Evolutionary conservation across 2,113 vertebrate species (phyloP).

Genomic region (Coturnix japonica): DNA sequence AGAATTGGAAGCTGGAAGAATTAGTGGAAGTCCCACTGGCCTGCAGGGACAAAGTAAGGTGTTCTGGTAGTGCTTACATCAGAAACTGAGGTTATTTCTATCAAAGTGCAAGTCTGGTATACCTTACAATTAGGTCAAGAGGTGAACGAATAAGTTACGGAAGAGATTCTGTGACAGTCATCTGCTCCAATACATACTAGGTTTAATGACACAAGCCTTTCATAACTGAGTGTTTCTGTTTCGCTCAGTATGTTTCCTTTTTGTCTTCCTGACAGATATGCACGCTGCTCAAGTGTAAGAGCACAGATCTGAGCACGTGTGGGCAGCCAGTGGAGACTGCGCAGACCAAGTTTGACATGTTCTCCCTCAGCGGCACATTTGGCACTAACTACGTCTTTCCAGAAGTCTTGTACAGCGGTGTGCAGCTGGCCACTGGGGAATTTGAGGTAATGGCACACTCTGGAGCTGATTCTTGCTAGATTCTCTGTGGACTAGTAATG

Average conservation of each 20-base stretch:
- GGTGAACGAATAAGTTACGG: not conserved
- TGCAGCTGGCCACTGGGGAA: constrained; percentile 71
- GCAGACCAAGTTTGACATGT: constrained; percentile 70
- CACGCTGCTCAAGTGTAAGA: constrained; percentile 75
- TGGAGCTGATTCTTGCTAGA: not conserved
- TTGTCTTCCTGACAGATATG: constrained; percentile 62
- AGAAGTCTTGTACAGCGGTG: constrained; percentile 74
- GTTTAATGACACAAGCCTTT: not conserved
- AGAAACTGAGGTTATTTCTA: not conserved
- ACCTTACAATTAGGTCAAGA: not conserved
- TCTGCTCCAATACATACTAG: not conserved
- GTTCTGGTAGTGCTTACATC: not conserved
- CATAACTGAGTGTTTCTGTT: fast-evolving
- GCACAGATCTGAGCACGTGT: constrained; percentile 15
- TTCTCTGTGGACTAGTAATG: not conserved
- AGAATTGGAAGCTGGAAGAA: not conserved
- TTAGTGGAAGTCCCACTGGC: not conserved
- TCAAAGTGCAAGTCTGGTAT: not conserved
- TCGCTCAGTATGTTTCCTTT: not conserved
- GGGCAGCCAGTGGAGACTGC: constrained; percentile 62
- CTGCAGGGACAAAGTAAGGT: not conserved
- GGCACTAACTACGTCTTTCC: constrained; percentile 75
- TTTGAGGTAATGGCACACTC: constrained; percentile 69
- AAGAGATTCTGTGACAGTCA: not conserved
- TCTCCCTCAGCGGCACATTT: constrained; percentile 80